Conservation (phyloP, 2,113 vertebrate genomes). For the Phoxinus phoxinus region DNA sequence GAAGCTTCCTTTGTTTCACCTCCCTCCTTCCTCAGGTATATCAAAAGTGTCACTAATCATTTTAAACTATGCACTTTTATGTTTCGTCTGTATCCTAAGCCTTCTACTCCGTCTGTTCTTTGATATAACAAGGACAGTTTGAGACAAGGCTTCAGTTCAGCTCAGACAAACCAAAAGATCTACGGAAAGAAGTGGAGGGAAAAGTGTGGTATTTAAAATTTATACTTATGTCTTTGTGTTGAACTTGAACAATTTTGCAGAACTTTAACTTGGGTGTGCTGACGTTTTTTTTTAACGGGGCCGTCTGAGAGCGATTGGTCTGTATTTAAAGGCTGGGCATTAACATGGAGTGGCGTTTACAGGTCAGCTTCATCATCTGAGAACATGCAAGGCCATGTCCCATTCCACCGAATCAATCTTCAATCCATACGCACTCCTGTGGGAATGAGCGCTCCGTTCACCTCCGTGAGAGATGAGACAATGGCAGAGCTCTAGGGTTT, state of each 20-base stretch:
- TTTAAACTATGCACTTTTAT: conserved; percentile 99
- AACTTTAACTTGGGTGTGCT: conserved; percentile 82
- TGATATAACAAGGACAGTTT: conserved; percentile 97
- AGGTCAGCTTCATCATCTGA: conserved; percentile 81
- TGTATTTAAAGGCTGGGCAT: conserved; percentile 54
- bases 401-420: conserved; percentile 84
- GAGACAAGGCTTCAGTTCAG: conserved; percentile 93
- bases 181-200: conserved; percentile 77
- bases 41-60: conserved; percentile 99
- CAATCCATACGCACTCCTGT: conserved; percentile 78
- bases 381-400: conserved; percentile 86
- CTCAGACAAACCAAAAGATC: conserved; percentile 91
- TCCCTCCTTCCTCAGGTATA: conserved; percentile 84
- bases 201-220: conserved; percentile 99
- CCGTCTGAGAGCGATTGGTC: conserved; percentile 12
- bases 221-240: conserved; percentile 99
- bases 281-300: neutral
- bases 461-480: conserved; percentile 22
- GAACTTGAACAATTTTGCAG: conserved; percentile 93
- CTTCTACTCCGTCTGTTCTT: conserved; percentile 86
- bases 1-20: conserved; percentile 76
- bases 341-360: conserved; percentile 74
- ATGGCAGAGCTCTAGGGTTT: conserved; percentile 21
- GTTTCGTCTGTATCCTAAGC: conserved; percentile 87
- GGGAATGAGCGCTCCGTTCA: conserved; percentile 22